Conservation (phyloP, 2,888 invertebrate genomes). For the Sarcophaga variegata region DNA sequence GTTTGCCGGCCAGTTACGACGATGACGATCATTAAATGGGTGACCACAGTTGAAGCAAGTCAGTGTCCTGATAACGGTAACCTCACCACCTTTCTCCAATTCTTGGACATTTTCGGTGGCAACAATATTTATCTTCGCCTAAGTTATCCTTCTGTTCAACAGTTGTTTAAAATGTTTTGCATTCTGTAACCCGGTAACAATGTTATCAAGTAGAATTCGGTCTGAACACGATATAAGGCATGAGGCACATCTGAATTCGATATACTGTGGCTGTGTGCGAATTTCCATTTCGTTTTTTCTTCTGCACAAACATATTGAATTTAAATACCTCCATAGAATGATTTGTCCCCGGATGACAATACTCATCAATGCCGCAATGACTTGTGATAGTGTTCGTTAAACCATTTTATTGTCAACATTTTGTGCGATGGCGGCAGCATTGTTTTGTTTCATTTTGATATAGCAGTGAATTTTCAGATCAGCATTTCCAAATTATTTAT, state of each 20-base stretch:
- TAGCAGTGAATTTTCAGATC: too few relatives aligned
- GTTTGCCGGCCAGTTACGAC: slow-evolving; percentile 62
- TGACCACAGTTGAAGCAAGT: slow-evolving; percentile 54
- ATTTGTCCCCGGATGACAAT: slow-evolving; percentile 62
- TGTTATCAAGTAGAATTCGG: slow-evolving; percentile 66
- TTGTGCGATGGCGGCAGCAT: not conserved
- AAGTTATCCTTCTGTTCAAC: slow-evolving; percentile 30
- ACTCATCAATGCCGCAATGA: slow-evolving; percentile 55
- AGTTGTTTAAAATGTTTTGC: slow-evolving; percentile 59
- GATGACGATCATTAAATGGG: slow-evolving; percentile 51
- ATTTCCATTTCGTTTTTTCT: slow-evolving; percentile 67
- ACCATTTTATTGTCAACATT: not conserved
- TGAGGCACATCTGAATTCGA: slow-evolving; percentile 63
- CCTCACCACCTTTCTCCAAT: slow-evolving; percentile 4
- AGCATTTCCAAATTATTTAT: too few relatives aligned
- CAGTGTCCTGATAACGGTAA: slow-evolving; percentile 12
- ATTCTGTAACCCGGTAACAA: slow-evolving; percentile 60
- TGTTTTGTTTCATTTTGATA: not conserved
- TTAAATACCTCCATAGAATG: slow-evolving; percentile 62
- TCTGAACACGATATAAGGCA: slow-evolving; percentile 62
- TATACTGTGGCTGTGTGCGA: slow-evolving; percentile 62
- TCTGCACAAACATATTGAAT: slow-evolving; percentile 69
- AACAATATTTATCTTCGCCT: slow-evolving; percentile 6
- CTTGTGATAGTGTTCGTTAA: slow-evolving; percentile 32
- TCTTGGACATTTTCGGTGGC: not conserved